Base-by-base conservation (phyloP, 2,888 invertebrate genomes). In the Metopia argyrocephala region DNA sequence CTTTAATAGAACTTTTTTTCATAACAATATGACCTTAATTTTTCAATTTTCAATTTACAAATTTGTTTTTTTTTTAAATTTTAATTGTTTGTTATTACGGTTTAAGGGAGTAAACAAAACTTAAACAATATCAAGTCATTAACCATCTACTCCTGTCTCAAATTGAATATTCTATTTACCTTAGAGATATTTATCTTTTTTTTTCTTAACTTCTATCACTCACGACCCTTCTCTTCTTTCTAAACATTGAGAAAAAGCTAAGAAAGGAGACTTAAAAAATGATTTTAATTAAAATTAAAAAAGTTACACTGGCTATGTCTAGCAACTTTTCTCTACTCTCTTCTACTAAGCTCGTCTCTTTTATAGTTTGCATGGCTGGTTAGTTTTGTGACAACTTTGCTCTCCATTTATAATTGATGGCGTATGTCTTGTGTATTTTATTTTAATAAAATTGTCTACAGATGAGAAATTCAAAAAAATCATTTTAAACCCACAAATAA, bases 91-190 rank as follows among this genome's bases (percentile, higher is more conserved):
- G 15, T 27, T 38, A 15, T 4, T 6, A 1, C 6, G 27, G 20
- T 27, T 48, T 12, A 9, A 21, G 15, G 50, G 28, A 12, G 46
- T 12, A 50, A 15, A 3, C 23, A 3, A 20, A 31, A 31, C 27
- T 18, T n/a, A 20, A 28, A 70, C 65, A 78, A 65, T 70, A 78
- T 78, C 21, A 70, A 71, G 52, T 78, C 59, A 66, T 71, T 78
- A 78, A 71, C 57, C 59, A 66, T 71, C 61, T 54, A 70, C 65
- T 71, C 71, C 65, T 71, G 65, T 54, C 70, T 45, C 23, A 27
- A 45, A 20, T 65, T 31, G n/a, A 64, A 69, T 59, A 59, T 21
- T 15, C 6, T 38, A 54, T 68, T 45, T 71, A 48, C 64, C 69
- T 76, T 57, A 12, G 18, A 56, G 48, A 54, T 25, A 50, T 9